Evolutionary conservation across 2,888 invertebrate genomes (phyloP).

Genomic region (Dryococelus australis): DNA sequence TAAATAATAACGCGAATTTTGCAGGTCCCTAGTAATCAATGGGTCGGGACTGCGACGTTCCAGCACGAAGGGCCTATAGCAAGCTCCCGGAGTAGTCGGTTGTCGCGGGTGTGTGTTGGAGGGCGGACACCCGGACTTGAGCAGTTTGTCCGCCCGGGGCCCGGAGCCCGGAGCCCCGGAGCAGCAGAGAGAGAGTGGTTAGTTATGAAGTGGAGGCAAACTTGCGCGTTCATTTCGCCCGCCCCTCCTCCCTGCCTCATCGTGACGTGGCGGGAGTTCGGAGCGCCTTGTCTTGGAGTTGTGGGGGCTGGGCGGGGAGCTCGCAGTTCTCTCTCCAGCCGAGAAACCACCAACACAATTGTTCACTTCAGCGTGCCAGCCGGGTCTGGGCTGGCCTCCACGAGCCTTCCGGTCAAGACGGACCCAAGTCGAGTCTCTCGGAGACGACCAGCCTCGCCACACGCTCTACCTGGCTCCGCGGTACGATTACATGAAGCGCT

Average conservation of each 20-base stretch:
- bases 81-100: too few species aligned
- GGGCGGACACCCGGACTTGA: background rate
- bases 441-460: background rate
- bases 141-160: background rate
- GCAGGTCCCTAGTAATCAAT: too few species aligned
- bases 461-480: background rate
- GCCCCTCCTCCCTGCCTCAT: background rate
- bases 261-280: background rate
- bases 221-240: constrained; percentile 17
- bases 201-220: constrained; percentile 30
- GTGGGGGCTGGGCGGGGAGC: constrained; percentile 24
- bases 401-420: background rate
- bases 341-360: constrained; percentile 30
- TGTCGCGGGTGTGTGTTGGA: too few species aligned
- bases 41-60: too few species aligned
- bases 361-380: constrained; percentile 28
- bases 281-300: background rate
- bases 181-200: background rate
- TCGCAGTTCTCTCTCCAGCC: background rate
- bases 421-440: background rate
- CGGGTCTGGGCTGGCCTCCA: background rate
- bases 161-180: background rate
- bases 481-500: too few species aligned
- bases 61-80: too few species aligned
- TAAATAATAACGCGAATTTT: too few species aligned